Base-by-base conservation (phyloP, 1,140 invertebrate species). In the Magallana angulata region DNA sequence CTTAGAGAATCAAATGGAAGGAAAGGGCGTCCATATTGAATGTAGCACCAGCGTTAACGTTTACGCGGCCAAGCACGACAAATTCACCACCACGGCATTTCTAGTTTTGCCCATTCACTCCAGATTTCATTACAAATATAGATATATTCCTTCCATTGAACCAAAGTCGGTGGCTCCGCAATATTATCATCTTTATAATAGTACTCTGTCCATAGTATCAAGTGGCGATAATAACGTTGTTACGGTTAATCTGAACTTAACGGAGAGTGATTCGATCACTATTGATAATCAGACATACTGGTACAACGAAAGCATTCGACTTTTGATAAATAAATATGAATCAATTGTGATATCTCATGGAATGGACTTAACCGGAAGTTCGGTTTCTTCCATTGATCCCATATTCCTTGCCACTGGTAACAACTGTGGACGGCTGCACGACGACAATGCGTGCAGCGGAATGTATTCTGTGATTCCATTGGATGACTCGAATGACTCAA, bases 271-370 rank as follows among this genome's bases (percentile, higher is more conserved):
- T 14, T 9, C 81, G 18, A 82, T 82, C 57, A 36, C 12, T n/a
- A 57, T 57, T 57, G 36, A 16, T n/a, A 11, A 24, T 8, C 48
- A 82, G n/a, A n/a, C 7, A 57, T 82, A 82, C 24, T 36, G 7
- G 9, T 57, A 82, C 18, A 58, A 58, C 9, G 81, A 82, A 5
- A 57, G 48, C 57, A 82, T 82, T 18, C 81, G 36, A 58, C 48
- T 82, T 57, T 7, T 24, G 7, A n/a, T 82, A 24, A 82, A 82
- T 56, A 82, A 82, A 58, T 82, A 57, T 82, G 81, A 82, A 57
- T 58, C 48, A 1, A 1, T 57, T 18, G 81, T 82, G 9, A 57
- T 82, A 24, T 82, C 81, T 14, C 48, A 82, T 57, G 9, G 8
- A 12, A 16, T n/a, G 16, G 81, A 82, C 36, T 58, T 82, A 57